Base-by-base conservation (phyloP, 2,113 vertebrate genomes). In the Malurus elegans region DNA sequence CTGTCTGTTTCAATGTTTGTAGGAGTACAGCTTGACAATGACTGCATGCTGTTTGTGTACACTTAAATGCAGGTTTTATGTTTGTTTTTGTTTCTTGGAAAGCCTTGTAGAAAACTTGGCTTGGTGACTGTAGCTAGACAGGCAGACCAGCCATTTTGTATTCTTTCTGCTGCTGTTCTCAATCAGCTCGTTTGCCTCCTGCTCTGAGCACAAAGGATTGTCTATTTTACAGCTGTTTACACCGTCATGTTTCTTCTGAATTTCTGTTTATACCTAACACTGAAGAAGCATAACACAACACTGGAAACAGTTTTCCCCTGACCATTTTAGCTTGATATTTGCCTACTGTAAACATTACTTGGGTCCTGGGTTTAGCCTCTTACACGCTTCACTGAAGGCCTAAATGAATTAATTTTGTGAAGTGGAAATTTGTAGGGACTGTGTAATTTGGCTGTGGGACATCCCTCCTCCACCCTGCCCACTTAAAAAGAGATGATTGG, bases 1-100 rank as follows among this genome's bases (percentile, higher is more conserved):
- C 58, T 73, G 23, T 56, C 54, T 42, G 32, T 78, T 60, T 73
- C 71, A 18, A 2, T 25, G 10, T 24, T 45, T 50, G 34, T n/a
- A 54, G 74, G 32, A 75, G 38, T 16, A 8, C 29, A 79, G 62
- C 42, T 50, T 86, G 47, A 56, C 34, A 40, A 31, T 23, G 48
- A 32, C 26, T 79, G 4, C 36, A 14, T 7, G 4, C 47, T 73
- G 50, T 54, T 75, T 90, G 67, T 54, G 28, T 70, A 45, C 10
- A 4, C 58, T 66, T n/a, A 53, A 5, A 8, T 14, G 26, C 29
- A 71, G 51, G 21, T 28, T 92, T 88, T 78, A 18, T 47, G 71
- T 83, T 76, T 88, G 7, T 62, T 92, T 90, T 92, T 81, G 47
- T 88, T 94, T 84, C 67, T 50, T 60, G 51, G 67, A 94, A 80